Conservation (phyloP, 2,888 invertebrate genomes). For the Tipula confusa region DNA sequence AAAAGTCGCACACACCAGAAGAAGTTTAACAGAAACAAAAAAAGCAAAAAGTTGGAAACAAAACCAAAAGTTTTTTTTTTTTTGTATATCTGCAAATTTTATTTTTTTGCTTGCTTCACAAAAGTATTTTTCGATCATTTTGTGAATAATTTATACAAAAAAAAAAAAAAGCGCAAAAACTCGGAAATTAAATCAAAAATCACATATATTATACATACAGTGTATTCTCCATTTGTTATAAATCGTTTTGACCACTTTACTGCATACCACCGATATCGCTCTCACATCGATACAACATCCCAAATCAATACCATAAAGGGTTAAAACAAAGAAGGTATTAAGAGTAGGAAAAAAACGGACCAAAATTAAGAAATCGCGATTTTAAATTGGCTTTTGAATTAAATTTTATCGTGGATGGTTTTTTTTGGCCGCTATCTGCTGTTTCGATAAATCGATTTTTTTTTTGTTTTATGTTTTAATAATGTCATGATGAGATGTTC, state of each 20-base stretch:
- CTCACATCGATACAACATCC: not conserved
- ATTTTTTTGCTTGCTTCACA: not conserved
- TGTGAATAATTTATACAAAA: constrained; percentile 4
- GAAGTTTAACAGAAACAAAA: not conserved
- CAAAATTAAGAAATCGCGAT: constrained; percentile 12
- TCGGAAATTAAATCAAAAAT: constrained; percentile 9
- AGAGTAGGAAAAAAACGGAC: not conserved
- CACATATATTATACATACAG: not conserved
- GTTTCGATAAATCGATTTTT: not conserved
- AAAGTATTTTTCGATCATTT: not conserved
- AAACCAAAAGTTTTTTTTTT: not conserved
- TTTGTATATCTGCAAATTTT: not conserved
- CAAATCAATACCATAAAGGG: not conserved
- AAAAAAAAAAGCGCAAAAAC: not conserved
- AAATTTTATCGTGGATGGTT: not conserved
- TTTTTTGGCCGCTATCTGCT: not conserved
- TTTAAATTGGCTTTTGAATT: not conserved
- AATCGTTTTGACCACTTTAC: not conserved
- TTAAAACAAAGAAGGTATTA: not conserved
- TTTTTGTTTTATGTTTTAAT: constrained; percentile 1
- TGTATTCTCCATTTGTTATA: not conserved
- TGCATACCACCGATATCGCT: not conserved
- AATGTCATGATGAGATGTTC: constrained; percentile 20
- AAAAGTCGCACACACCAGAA: not conserved
- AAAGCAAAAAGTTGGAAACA: not conserved